phyloP scores from a whole-genome alignment of 23 tunicate genomes.

The Halocynthia roretzi region DNA sequence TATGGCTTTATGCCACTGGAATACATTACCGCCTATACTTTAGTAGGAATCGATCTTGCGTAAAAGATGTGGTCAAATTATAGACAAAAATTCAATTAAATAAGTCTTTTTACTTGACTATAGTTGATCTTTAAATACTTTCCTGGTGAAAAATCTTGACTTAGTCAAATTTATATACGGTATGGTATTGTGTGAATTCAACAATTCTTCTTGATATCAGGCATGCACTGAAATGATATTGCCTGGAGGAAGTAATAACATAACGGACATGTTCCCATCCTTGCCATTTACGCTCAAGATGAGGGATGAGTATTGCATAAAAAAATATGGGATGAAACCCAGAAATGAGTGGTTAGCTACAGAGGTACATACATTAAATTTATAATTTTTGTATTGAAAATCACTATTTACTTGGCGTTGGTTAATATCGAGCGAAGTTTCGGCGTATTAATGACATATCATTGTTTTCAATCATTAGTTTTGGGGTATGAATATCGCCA shows the following conservation, averaged over 20 bases:
- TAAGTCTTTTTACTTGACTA: not conserved
- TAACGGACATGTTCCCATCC: conserved; percentile 90
- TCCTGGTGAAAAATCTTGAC: too few relatives aligned
- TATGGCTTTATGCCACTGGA: too few relatives aligned
- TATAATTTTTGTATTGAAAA: too few relatives aligned
- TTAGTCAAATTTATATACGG: too few relatives aligned
- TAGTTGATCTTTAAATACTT: too few relatives aligned
- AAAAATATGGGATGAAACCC: conserved; percentile 55
- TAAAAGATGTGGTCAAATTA: too few relatives aligned
- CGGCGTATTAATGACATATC: not conserved
- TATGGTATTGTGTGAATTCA: too few relatives aligned
- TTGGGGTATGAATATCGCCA: conserved; percentile 58
- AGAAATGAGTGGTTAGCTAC: conserved; percentile 60
- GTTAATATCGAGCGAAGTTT: not conserved
- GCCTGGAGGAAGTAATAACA: conserved; percentile 85
- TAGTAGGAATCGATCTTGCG: too few relatives aligned
- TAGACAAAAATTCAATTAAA: not conserved
- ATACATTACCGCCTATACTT: too few relatives aligned
- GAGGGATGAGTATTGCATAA: conserved; percentile 69
- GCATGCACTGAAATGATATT: conserved; percentile 91
- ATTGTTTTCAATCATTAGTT: conserved; percentile 18
- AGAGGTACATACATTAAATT: conserved; percentile 19
- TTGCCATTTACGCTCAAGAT: conserved; percentile 69
- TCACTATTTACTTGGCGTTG: too few relatives aligned
- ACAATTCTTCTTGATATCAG: conserved; percentile 16